Base-by-base conservation (phyloP, 2,113 vertebrate species). In the Cheilinus undulatus region DNA sequence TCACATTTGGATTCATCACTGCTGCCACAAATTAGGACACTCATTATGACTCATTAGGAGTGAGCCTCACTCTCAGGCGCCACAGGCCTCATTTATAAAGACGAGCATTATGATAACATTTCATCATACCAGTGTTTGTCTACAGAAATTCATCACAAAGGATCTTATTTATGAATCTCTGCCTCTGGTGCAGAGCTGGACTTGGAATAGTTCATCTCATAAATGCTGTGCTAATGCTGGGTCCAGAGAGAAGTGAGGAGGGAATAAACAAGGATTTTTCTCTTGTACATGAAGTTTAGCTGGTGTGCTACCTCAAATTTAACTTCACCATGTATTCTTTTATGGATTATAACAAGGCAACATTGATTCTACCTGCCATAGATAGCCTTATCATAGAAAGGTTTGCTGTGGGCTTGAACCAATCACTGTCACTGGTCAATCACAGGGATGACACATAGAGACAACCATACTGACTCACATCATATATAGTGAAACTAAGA, bases 41-140 rank as follows among this genome's bases (percentile, higher is more conserved):
- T 88, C 77, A 69, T 86, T 86, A 79, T 56, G 82, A 84, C 63
- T 86, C 82, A 81, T 79, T 84, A 76, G 60, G 30, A 80, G 60
- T 46, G 42, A 76, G 22, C 14, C 66, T 75, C 71, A 42, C 27
- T 30, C 76, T 26, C 66, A 2, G 74, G 60, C 57, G 32, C 68
- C 73, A 53, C 40, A 68, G 46, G 72, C 67, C 42, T 75, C 73
- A 63, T 87, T 83, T 82, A 71, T 76, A 76, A 85, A 74, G 60
- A 84, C 59, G 79, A 85, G 70, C 22, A 56, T 50, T 40, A 19
- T 48, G 75, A 82, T 80, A 54, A 81, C 46, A 78, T 73, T 40
- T 82, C 30, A 49, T 67, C 78, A 70, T 24, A 24, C 38, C 48
- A 59, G 40, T 53, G 69, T 84, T 77, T 73, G 54, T 87, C 78